Evolutionary conservation across 2,797 vertebrate genomes (phyloP).

Genomic region (Tolypeutes matacus): DNA sequence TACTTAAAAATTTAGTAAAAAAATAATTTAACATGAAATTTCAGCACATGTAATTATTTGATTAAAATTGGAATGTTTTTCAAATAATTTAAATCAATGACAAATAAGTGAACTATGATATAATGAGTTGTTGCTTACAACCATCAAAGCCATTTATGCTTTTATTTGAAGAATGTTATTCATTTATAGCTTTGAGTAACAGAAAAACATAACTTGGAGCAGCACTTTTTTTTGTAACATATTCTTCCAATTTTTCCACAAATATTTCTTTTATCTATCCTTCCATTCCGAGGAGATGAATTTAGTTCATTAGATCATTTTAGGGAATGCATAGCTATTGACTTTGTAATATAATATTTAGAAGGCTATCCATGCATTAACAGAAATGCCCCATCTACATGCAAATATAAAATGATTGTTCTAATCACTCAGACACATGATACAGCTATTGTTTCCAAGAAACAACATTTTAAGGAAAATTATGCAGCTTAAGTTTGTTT

Average conservation of each 20-base stretch:
- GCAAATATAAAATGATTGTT: not conserved
- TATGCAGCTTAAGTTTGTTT: not conserved
- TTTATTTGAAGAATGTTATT: conserved; percentile 33
- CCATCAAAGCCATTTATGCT: not conserved
- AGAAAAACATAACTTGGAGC: not conserved
- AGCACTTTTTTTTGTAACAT: not conserved
- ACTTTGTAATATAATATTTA: not conserved
- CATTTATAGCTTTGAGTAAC: not conserved
- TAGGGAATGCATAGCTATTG: not conserved
- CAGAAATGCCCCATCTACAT: not conserved
- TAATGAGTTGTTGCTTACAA: not conserved
- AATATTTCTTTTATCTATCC: not conserved
- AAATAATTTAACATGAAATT: conserved; percentile 36
- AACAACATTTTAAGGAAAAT: not conserved
- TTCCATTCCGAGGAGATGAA: not conserved
- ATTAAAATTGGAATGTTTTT: conserved; percentile 12
- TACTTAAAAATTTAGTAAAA: conserved; percentile 29
- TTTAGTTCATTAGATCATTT: not conserved
- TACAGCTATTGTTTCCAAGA: not conserved
- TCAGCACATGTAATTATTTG: not conserved
- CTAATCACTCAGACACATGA: not conserved
- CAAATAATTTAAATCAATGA: conserved; percentile 61
- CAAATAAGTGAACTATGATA: not conserved
- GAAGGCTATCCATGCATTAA: not conserved
- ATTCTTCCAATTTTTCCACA: not conserved